Percentiles rank a stretch among this genome's conserved stretches.
These are phyloP conservation scores for Macrobrachium nipponense DNA, from an alignment of 1,140 invertebrate genomes.

Conservation along the genomic window DNA sequence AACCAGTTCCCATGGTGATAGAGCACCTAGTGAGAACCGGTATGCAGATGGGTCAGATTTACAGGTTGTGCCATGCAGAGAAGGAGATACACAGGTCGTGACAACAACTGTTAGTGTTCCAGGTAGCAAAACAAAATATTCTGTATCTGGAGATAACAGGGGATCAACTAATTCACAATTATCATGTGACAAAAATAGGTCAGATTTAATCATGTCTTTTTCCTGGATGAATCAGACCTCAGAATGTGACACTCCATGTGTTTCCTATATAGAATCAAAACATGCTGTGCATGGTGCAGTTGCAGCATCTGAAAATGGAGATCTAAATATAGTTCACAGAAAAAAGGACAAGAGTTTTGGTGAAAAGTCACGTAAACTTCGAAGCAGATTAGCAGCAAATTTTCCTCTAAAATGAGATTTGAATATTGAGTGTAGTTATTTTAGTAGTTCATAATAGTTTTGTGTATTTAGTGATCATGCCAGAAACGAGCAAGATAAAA, in stretches of 20 bases:
- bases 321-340: too few relatives aligned
- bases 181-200: slow-evolving; percentile 25
- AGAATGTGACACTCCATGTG: slow-evolving; percentile 48
- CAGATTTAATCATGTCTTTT: slow-evolving; percentile 49
- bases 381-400: slow-evolving; percentile 57
- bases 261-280: slow-evolving; percentile 52
- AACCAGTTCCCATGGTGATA: neutral
- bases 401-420: slow-evolving; percentile 32
- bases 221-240: slow-evolving; percentile 52
- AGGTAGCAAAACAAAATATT: slow-evolving; percentile 19
- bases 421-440: too few relatives aligned
- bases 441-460: too few relatives aligned
- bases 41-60: slow-evolving; percentile 36
- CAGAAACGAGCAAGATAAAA: too few relatives aligned
- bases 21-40: neutral
- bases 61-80: slow-evolving; percentile 49
- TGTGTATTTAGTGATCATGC: too few relatives aligned
- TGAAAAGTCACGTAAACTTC: slow-evolving; percentile 46
- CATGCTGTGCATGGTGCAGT: slow-evolving; percentile 9
- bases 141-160: slow-evolving; percentile 18
- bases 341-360: neutral
- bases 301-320: too few relatives aligned
- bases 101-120: slow-evolving; percentile 35
- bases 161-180: neutral
- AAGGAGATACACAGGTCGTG: slow-evolving; percentile 34